phyloP scores from a whole-genome alignment of 2,113 vertebrate species.

The Calonectris borealis region DNA sequence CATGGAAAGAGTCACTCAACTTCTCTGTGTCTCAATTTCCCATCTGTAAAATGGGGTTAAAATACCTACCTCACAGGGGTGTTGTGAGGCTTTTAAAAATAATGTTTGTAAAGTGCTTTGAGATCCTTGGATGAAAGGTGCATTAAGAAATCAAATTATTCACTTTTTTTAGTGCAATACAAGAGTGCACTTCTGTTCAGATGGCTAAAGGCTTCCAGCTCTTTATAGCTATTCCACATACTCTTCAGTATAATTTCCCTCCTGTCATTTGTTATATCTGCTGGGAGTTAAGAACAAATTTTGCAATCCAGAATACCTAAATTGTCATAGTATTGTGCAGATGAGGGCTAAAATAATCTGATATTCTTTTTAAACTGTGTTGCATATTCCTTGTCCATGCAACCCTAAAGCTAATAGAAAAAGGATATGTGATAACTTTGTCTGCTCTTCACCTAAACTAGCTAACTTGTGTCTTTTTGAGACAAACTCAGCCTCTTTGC shows the following conservation, averaged over 20 bases:
- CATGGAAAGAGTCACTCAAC: constrained; percentile 14
- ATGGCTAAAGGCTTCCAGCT: background rate
- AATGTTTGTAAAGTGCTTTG: constrained; percentile 67
- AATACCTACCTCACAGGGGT: constrained; percentile 68
- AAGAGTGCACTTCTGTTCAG: background rate
- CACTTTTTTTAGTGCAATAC: background rate
- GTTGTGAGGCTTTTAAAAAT: constrained; percentile 58
- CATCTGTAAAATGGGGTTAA: constrained; percentile 58
- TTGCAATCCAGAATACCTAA: background rate
- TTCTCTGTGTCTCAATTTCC: constrained; percentile 39
- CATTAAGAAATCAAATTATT: constrained; percentile 16
- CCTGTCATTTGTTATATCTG: background rate
- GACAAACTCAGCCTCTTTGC: background rate
- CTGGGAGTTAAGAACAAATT: background rate
- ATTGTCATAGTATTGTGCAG: background rate
- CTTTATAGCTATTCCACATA: background rate
- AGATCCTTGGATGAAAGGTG: constrained; percentile 66
- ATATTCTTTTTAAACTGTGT: background rate
- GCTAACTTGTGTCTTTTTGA: background rate
- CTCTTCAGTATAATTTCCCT: background rate
- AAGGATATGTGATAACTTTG: background rate
- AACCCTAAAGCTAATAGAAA: background rate
- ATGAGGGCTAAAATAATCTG: background rate
- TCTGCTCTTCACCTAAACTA: background rate
- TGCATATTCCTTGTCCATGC: background rate